Conservation (phyloP, 2,888 invertebrate genomes). For the Pheosia gnoma region DNA sequence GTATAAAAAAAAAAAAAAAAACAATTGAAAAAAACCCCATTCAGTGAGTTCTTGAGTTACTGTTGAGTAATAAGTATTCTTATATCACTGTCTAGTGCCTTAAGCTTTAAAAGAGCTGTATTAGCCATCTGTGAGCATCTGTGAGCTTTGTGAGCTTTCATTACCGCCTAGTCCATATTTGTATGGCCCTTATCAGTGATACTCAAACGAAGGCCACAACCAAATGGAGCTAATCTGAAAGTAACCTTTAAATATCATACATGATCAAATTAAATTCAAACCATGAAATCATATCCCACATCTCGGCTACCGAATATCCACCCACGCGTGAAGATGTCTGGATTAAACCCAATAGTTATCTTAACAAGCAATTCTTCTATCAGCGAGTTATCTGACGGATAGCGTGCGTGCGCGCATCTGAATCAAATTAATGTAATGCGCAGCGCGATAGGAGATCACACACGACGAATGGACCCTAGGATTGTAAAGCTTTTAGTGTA, state of each 20-base stretch:
- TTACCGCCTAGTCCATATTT: too few relatives aligned
- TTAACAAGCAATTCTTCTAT: constrained; percentile 10
- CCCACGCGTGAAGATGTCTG: constrained; percentile 4
- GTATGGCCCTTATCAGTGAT: too few relatives aligned
- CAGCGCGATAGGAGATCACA: constrained; percentile 53
- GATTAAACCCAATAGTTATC: constrained; percentile 4
- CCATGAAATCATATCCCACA: constrained; percentile 6
- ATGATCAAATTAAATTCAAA: not conserved
- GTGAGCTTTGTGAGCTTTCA: too few relatives aligned
- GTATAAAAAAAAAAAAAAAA: too few relatives aligned
- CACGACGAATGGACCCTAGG: constrained; percentile 43
- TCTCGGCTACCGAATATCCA: constrained; percentile 4
- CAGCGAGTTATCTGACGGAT: constrained; percentile 6
- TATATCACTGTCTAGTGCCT: too few relatives aligned
- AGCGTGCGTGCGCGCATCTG: constrained; percentile 1
- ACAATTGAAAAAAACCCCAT: too few relatives aligned
- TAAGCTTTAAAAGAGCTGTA: too few relatives aligned
- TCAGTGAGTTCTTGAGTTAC: too few relatives aligned
- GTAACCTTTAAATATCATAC: not conserved
- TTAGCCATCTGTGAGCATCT: too few relatives aligned
- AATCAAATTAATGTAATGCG: constrained; percentile 9
- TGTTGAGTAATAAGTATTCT: too few relatives aligned
- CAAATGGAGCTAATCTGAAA: not conserved
- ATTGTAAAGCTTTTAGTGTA: constrained; percentile 23
- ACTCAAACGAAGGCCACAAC: too few relatives aligned